Evolutionary conservation across 2,113 vertebrate species (phyloP).

Genomic region (Trochalopteron elliotii): DNA sequence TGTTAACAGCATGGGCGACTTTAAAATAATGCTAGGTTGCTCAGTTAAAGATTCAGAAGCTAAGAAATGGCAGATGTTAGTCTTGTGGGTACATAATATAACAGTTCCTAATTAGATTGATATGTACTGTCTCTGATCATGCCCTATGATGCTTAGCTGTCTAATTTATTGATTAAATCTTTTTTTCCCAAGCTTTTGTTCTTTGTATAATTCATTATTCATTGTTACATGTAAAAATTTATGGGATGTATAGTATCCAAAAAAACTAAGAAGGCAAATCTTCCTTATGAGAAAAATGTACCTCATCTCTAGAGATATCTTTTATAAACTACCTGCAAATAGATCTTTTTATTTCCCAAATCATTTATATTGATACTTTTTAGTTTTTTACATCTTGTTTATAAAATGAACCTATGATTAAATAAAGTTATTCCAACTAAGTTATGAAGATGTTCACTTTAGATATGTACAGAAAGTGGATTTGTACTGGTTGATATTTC

Average conservation of each 20-base stretch:
- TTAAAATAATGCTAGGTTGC: not conserved
- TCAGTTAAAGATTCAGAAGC: not conserved
- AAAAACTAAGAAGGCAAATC: not conserved
- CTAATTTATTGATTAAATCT: not conserved
- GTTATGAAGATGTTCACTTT: not conserved
- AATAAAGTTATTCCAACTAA: not conserved
- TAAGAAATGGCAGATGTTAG: not conserved
- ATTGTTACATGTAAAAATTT: not conserved
- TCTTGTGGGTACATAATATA: not conserved
- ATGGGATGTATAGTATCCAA: not conserved
- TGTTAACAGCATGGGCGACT: not conserved
- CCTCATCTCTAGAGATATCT: not conserved
- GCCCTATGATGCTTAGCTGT: not conserved
- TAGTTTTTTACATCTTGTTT: not conserved
- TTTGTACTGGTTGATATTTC: not conserved
- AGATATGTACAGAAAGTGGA: not conserved
- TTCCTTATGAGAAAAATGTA: not conserved
- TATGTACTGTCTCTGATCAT: not conserved
- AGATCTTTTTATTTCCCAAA: not conserved
- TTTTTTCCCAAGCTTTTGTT: not conserved
- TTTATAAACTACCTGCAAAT: not conserved
- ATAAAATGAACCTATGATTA: not conserved
- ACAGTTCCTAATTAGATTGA: not conserved
- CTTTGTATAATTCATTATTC: not conserved
- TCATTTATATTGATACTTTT: not conserved